Conservation (phyloP, 2,113 vertebrate species). For the Mastomys natalensis region DNA sequence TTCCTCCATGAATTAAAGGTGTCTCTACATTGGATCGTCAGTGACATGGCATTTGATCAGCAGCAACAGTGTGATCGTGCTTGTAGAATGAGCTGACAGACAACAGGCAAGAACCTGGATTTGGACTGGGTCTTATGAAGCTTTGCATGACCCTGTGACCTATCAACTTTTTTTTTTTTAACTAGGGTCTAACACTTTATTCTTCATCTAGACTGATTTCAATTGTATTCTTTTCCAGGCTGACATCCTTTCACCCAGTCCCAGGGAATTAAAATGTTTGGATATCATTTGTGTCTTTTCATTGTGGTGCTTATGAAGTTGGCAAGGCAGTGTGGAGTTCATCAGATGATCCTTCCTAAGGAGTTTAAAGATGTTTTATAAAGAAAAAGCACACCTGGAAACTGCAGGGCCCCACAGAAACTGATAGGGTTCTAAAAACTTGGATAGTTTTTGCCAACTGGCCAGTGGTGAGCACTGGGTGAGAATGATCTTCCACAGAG, state of each 20-base stretch:
- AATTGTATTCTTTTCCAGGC: background rate
- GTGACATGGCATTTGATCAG: background rate
- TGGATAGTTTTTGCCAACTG: background rate
- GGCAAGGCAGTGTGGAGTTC: background rate
- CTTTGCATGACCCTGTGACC: background rate
- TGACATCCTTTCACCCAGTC: background rate
- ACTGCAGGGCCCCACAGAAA: background rate
- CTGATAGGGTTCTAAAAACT: background rate
- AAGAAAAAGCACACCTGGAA: background rate
- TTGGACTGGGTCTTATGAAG: background rate
- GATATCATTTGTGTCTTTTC: background rate
- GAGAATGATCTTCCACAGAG: background rate
- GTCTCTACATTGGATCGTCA: background rate
- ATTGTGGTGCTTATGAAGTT: conserved; percentile 5
- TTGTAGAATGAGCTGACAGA: background rate
- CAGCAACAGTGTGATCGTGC: background rate
- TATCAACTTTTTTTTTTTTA: background rate
- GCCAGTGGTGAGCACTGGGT: background rate
- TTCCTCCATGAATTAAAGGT: background rate
- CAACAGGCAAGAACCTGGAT: background rate
- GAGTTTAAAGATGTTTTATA: background rate
- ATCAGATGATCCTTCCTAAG: background rate
- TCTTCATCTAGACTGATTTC: background rate
- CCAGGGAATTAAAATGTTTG: background rate
- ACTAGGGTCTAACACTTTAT: background rate